Percentiles rank a stretch among this genome's conserved stretches.
These are phyloP conservation scores for Metaphire vulgaris DNA, from an alignment of 1,140 invertebrate genomes.

Conservation along the genomic window DNA sequence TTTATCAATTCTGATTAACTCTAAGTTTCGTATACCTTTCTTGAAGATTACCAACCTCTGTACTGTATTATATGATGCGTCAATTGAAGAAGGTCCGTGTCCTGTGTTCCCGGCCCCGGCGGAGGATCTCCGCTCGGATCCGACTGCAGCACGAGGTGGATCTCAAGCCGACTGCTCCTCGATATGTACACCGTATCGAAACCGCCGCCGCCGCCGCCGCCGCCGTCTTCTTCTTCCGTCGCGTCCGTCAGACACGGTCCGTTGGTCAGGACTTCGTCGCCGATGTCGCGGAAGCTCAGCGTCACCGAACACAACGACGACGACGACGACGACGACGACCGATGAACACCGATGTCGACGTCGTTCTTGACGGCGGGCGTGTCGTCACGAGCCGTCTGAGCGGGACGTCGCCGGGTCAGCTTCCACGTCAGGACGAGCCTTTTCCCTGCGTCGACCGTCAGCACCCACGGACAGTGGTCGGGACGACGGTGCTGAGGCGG, in stretches of 20 bases:
- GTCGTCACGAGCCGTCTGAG: neutral
- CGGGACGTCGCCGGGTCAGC: neutral
- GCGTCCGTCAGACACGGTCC: neutral
- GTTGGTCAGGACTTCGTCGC: neutral
- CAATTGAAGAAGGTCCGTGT: no score
- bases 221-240: no score
- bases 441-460: neutral
- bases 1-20: no score
- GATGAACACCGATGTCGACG: neutral
- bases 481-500: no score
- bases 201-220: neutral
- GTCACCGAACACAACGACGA: neutral
- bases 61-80: no score
- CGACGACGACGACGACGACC: no score
- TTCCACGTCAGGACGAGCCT: neutral
- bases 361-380: neutral
- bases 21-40: no score
- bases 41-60: no score
- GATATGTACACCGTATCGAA: neutral
- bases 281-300: neutral
- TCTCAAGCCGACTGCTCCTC: neutral
- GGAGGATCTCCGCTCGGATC: no score
- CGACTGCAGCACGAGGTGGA: neutral
- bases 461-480: neutral
- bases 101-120: no score